Evolutionary conservation across 1,140 invertebrate genomes (phyloP), one percentile per base, ranked within the genome.

Genomic region (Trigoniulus corallinus): DNA sequence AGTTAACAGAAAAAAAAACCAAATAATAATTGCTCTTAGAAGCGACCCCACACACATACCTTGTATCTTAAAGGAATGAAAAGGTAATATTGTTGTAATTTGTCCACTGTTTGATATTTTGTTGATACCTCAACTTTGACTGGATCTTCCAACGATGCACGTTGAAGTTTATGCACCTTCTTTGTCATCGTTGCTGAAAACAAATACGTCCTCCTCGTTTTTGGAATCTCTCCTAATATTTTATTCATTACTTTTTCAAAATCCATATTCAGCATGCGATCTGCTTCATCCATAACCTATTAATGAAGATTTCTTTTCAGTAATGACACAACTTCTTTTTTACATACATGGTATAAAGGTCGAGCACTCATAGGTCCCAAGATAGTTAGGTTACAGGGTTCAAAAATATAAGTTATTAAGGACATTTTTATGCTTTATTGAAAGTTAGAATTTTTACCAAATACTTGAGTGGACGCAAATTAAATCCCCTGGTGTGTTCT

Each of bases 151-250:
- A 99, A 69, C 3, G 88, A 96, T 1, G 95, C 95, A 48, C 94
- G 69, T 65, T 98, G 93, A 21, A 98, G 67, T 68, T 98, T 98
- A 56, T 88, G 80, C 1, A 97, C 92, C 72, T 98, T 97, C 63
- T 94, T 93, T 0, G 92, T 98, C 93, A 97, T 98, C 20, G 93
- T 98, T 1, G 93, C 93, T 1, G 92, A 95, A 69, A 95, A 98
- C 23, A 97, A 64, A 56, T 83, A 84, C 0, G 92, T 97, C 49
- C 78, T 71, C 20, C 91, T 74, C 59, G 96, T 88, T 39, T 80
- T 72, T 0, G 92, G 92, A 54, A 97, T 84, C 1, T 84, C 87
- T 62, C 84, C 82, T 1, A 98, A 66, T 51, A 98, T 95, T 70
- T 95, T 96, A 64, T 97, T 87, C 2, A 98, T 79, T 73, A 97